A percentile compares a stretch with the other conserved stretches of the same genome.
These are phyloP conservation scores for Brachionus angularis DNA, from an alignment of 1,140 invertebrate genomes.

Conservation along the genomic window DNA sequence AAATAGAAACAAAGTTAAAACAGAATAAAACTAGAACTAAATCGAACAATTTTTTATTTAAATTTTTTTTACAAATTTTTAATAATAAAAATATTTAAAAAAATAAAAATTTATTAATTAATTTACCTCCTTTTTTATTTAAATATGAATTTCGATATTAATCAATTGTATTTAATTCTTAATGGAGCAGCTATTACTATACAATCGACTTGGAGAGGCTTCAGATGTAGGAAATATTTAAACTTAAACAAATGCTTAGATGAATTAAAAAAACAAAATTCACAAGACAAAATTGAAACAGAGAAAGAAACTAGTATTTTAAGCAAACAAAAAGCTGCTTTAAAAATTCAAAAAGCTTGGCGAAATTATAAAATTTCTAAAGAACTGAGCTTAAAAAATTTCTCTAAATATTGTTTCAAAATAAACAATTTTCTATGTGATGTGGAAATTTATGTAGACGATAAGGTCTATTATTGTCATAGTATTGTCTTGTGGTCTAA, in stretches of 20 bases:
- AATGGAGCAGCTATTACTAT: slow-evolving; percentile 19
- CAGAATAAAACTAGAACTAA: no score
- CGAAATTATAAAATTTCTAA: slow-evolving; percentile 16
- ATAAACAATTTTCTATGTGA: slow-evolving; percentile 8
- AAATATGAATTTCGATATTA: slow-evolving; percentile 17
- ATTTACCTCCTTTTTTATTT: slow-evolving; percentile 38
- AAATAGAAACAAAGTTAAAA: slow-evolving; percentile 11
- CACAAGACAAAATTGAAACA: no score
- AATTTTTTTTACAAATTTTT: no score
- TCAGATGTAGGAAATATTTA: no score
- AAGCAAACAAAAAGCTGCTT: no score
- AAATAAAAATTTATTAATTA: no score
- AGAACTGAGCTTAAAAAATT: background rate
- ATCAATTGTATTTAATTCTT: background rate
- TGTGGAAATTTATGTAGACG: background rate
- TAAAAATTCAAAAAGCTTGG: background rate
- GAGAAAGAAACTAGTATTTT: no score
- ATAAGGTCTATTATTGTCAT: background rate
- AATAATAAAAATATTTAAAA: no score
- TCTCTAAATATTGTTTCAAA: background rate
- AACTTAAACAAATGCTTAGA: no score
- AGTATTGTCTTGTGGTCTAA: slow-evolving; percentile 15
- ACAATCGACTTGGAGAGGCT: no score
- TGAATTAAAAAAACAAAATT: no score
- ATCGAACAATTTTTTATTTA: no score